Conservation (phyloP, 92 coral and sea anemone species). For the Palythoa caribaeorum region DNA sequence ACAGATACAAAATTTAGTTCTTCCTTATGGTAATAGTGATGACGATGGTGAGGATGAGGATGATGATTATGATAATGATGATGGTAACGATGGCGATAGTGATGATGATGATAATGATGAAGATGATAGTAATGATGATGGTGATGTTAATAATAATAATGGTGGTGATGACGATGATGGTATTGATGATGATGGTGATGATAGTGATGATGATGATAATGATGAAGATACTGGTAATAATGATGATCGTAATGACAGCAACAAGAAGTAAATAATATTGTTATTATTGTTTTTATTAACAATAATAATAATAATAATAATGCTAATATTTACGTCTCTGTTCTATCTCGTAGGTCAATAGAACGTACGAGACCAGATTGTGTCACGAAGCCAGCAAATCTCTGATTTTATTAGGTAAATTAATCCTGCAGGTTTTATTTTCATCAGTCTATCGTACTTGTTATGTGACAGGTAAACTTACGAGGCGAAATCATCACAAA, state of each 20-base stretch:
- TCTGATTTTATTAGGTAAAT: conserved; percentile 83
- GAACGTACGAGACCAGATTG: conserved; percentile 75
- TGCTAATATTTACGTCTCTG: too few species aligned
- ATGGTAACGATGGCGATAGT: neutral
- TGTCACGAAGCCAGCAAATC: conserved; percentile 97
- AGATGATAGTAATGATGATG: neutral
- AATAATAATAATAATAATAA: too few species aligned
- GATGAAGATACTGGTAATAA: neutral
- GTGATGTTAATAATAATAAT: neutral
- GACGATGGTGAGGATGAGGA: neutral
- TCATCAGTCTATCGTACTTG: neutral
- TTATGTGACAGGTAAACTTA: neutral
- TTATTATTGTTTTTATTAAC: too few species aligned
- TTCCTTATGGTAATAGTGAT: too few species aligned
- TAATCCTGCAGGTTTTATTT: neutral
- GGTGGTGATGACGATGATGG: neutral
- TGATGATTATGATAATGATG: neutral
- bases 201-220: neutral
- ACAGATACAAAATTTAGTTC: too few species aligned
- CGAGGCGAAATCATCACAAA: too few species aligned
- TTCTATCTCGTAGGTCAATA: conserved; percentile 52
- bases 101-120: neutral
- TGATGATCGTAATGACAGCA: neutral
- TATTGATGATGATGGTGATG: neutral
- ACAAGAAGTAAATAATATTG: neutral